Base-by-base conservation (phyloP, 2,888 invertebrate species). In the Parnassius smintheus region DNA sequence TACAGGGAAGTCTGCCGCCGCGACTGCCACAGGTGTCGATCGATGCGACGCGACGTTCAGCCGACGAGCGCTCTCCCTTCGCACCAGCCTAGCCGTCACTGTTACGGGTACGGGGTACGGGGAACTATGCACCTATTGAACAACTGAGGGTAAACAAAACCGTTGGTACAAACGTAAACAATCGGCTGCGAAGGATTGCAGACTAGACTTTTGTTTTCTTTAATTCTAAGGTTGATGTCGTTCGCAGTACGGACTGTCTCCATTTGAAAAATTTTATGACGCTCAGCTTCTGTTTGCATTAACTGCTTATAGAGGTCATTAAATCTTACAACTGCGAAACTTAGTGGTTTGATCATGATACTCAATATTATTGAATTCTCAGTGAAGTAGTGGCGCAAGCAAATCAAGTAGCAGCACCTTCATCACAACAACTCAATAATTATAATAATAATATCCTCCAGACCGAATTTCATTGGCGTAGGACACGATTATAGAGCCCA, bases 21-120 rank as follows among this genome's bases (percentile, higher is more conserved):
- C 52, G 73, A 72, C 77, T 69, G 77, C 82, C 78, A 85, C 87
- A 88, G 87, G 88, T 88, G 83, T 73, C 82, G 88, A 88, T 88
- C 88, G 88, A 89, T 88, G 85, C 82, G 88, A 70, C 88, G 88
- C 83, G 88, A 83, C 87, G 75, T 73, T 64, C 51, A 22, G 41
- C 41, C 70, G 57, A 35, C 48, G 48, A 45, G 8, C 72, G 67
- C 75, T 75, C 71, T 48, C 52, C 57, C 52, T 25, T 35, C 72
- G 70, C 68, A 72, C 65, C 69, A 68, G 65, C 64, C 66, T 69
- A 57, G 62, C 59, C 51, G 57, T 64, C 61, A 56, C 13, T n/a
- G 53, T 54, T 11, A 18, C 35, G 52, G 41, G 49, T 13, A 53
- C 59, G 46, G 52, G 41, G 49, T 13, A 53, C 59, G 46, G 46